phyloP scores from a whole-genome alignment of 2,113 vertebrate species.

The Pedionomus torquatus region DNA sequence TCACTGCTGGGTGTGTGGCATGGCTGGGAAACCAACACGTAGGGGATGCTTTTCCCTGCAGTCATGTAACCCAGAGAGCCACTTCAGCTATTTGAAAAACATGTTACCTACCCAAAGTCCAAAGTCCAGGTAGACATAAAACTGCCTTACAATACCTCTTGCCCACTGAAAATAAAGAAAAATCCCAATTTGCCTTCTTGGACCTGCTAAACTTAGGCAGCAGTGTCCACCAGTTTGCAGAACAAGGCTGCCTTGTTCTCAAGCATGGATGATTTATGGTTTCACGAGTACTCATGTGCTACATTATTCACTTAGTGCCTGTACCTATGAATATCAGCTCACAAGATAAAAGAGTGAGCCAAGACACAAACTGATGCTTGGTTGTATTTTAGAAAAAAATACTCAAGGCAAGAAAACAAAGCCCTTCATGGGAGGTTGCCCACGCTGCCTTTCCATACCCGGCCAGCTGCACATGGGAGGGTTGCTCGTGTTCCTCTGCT shows the following conservation, averaged over 20 bases:
- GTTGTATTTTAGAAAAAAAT: slow-evolving; percentile 4
- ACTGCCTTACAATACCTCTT: slow-evolving; percentile 29
- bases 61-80: background rate
- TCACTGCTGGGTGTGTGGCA: fast-evolving
- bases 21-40: background rate
- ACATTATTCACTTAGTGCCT: slow-evolving; percentile 46
- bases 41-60: background rate
- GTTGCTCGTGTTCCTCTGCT: background rate
- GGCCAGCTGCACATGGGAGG: background rate
- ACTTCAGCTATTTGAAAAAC: background rate
- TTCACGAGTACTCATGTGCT: slow-evolving; percentile 46
- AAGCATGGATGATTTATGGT: slow-evolving; percentile 44
- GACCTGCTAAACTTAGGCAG: slow-evolving; percentile 46
- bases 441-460: background rate
- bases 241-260: slow-evolving; percentile 61
- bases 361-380: background rate
- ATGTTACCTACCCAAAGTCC: background rate
- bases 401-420: background rate
- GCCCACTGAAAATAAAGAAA: slow-evolving; percentile 21
- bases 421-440: background rate
- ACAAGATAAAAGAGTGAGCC: background rate
- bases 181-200: background rate
- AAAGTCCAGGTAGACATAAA: background rate
- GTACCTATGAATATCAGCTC: slow-evolving; percentile 47
- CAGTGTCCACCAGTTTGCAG: slow-evolving; percentile 28